phyloP scores from a whole-genome alignment of 2,888 invertebrate species.

The Euproctis similis region DNA sequence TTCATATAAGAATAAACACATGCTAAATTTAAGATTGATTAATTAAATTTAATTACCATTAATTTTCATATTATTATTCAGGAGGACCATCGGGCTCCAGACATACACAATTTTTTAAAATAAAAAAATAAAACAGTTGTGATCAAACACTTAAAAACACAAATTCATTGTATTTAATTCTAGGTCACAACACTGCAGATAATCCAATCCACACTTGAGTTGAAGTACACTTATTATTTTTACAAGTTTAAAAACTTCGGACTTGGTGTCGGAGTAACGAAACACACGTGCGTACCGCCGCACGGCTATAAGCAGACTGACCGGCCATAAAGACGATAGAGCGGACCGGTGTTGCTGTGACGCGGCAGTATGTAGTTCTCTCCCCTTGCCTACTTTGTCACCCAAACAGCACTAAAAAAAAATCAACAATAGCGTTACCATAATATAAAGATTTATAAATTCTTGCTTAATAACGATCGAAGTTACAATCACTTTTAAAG shows the following conservation, averaged over 20 bases:
- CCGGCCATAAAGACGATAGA: too few species aligned
- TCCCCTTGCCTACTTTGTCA: conserved; percentile 27
- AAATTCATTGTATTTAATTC: conserved; percentile 42
- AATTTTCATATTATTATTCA: conserved; percentile 74
- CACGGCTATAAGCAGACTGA: conserved; percentile 39
- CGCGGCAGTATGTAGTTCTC: conserved; percentile 52
- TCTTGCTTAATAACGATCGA: too few species aligned
- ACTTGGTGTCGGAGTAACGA: conserved; percentile 16
- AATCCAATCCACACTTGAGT: conserved; percentile 51
- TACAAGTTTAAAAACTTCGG: conserved; percentile 47
- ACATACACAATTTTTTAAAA: conserved; percentile 46
- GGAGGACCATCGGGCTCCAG: conserved; percentile 67
- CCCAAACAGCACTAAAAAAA: conserved; percentile 48
- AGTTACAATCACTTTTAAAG: too few species aligned
- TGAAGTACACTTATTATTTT: conserved; percentile 50
- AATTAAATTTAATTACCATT: conserved; percentile 61
- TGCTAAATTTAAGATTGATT: conserved; percentile 51
- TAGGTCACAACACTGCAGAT: conserved; percentile 66
- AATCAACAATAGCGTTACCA: too few species aligned
- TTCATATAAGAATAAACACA: conserved; percentile 39
- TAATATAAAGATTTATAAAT: too few species aligned
- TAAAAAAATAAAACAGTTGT: conserved; percentile 30
- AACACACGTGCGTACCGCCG: conserved; percentile 26
- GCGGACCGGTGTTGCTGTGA: conserved; percentile 21
- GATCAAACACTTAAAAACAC: conserved; percentile 43